These are phyloP conservation scores for Galemys pyrenaicus DNA, from an alignment of 2,113 vertebrate species.

Conservation along the genomic window DNA sequence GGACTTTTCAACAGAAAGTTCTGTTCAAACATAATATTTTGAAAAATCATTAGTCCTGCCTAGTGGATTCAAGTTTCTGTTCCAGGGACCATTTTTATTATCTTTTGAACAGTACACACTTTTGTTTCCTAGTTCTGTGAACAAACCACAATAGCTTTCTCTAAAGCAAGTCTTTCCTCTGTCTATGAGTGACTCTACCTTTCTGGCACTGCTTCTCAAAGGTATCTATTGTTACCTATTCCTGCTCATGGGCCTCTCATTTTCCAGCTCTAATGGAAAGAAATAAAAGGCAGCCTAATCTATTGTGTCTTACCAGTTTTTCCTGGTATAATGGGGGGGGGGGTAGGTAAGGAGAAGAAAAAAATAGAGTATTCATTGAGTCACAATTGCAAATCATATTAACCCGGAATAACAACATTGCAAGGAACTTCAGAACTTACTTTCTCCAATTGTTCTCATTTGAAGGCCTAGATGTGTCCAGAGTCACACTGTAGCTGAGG, in stretches of 20 bases:
- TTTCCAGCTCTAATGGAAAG: background rate
- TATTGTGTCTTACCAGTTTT: background rate
- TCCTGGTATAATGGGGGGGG: background rate
- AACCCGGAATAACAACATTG: background rate
- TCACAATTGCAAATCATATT: background rate
- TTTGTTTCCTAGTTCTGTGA: conserved; percentile 47
- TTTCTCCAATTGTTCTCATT: background rate
- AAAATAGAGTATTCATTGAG: conserved; percentile 3
- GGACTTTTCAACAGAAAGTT: conserved; percentile 37
- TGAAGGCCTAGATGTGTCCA: background rate
- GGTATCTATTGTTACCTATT: background rate
- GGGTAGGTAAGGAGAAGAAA: background rate
- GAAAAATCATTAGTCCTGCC: conserved; percentile 25
- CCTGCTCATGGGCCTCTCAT: background rate
- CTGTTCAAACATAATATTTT: conserved; percentile 65
- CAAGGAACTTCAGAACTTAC: background rate
- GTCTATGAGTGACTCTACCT: background rate
- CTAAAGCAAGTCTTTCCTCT: conserved; percentile 24
- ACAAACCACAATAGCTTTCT: conserved; percentile 48
- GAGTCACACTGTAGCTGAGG: background rate
- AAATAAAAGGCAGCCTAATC: background rate
- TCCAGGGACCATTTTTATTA: conserved; percentile 50
- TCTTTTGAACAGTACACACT: conserved; percentile 25
- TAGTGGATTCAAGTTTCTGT: conserved; percentile 55
- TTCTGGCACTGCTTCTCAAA: conserved; percentile 26